Percentiles rank a stretch among this genome's conserved stretches.
Conservation (phyloP, 1,140 invertebrate species). For the Leptinotarsa undecemlineata region DNA sequence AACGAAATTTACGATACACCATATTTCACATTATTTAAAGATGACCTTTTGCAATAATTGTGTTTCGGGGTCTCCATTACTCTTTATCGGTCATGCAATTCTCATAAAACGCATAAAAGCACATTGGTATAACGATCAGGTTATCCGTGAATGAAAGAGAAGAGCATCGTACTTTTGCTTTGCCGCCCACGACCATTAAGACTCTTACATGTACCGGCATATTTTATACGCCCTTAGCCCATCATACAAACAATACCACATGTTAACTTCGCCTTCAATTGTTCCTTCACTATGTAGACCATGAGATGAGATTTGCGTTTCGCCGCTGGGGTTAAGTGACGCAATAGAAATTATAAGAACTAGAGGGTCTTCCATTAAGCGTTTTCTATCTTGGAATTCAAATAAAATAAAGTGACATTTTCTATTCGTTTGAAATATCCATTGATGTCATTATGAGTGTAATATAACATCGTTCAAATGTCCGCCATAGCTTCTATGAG, state of each 20-base stretch:
- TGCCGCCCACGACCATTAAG: conserved; percentile 23
- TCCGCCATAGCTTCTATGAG: no score
- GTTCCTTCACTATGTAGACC: conserved; percentile 17
- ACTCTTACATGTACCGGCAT: conserved; percentile 22
- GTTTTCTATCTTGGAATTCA: no score
- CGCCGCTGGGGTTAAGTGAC: background rate
- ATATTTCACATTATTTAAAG: conserved; percentile 19
- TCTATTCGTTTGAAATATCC: no score
- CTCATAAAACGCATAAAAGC: conserved; percentile 27
- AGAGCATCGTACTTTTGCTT: conserved; percentile 29
- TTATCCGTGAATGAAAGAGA: conserved; percentile 34
- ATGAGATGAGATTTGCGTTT: conserved; percentile 13
- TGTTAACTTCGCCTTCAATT: conserved; percentile 21
- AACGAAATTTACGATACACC: conserved; percentile 2
- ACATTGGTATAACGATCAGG: conserved; percentile 29
- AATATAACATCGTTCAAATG: no score
- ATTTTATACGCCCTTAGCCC: conserved; percentile 24
- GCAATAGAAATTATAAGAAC: background rate
- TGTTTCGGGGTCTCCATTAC: conserved; percentile 18
- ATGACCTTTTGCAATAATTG: conserved; percentile 22
- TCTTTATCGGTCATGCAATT: conserved; percentile 22
- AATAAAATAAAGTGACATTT: no score
- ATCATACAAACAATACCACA: conserved; percentile 24
- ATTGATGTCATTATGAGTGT: no score
- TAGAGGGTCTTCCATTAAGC: no score